Percentiles rank a stretch among this genome's conserved stretches.
Evolutionary conservation across 92 coral and sea anemone species (phyloP).

Genomic region (Porites divaricata): DNA sequence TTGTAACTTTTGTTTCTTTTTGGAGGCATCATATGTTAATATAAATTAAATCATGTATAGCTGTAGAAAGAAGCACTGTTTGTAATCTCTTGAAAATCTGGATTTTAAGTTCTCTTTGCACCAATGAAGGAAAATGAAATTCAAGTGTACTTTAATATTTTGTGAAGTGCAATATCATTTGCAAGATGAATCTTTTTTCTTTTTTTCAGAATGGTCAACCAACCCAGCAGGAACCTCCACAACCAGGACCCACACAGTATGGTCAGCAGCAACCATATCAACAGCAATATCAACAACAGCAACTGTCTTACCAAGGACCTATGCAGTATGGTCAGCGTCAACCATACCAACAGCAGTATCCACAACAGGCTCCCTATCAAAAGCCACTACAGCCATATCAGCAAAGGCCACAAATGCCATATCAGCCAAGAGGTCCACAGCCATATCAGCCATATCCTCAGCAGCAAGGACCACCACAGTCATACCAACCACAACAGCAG

Average conservation of each 20-base stretch:
- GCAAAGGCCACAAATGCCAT: conserved; percentile 17
- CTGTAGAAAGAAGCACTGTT: background rate
- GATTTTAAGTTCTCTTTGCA: background rate
- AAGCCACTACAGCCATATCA: conserved; percentile 27
- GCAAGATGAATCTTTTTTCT: background rate
- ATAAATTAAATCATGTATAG: background rate
- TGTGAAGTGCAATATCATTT: no score
- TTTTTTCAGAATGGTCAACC: conserved; percentile 28
- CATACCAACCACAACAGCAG: conserved; percentile 21
- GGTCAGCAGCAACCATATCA: conserved; percentile 11
- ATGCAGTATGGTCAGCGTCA: conserved; percentile 52
- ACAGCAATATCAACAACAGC: background rate
- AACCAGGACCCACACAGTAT: conserved; percentile 54
- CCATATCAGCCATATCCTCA: conserved; percentile 45
- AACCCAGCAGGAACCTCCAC: conserved; percentile 56
- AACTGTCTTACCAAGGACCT: conserved; percentile 47
- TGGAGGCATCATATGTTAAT: background rate
- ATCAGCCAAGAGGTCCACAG: conserved; percentile 14
- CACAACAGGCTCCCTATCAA: conserved; percentile 28
- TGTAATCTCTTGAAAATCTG: no score
- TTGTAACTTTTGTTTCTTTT: background rate
- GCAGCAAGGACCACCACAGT: conserved; percentile 34
- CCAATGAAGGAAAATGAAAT: background rate
- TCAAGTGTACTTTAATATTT: no score
- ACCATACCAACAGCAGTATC: conserved; percentile 39